These are phyloP conservation scores for Pelvicachromis taeniatus DNA, from an alignment of 2,113 vertebrate species.

Conservation along the genomic window DNA sequence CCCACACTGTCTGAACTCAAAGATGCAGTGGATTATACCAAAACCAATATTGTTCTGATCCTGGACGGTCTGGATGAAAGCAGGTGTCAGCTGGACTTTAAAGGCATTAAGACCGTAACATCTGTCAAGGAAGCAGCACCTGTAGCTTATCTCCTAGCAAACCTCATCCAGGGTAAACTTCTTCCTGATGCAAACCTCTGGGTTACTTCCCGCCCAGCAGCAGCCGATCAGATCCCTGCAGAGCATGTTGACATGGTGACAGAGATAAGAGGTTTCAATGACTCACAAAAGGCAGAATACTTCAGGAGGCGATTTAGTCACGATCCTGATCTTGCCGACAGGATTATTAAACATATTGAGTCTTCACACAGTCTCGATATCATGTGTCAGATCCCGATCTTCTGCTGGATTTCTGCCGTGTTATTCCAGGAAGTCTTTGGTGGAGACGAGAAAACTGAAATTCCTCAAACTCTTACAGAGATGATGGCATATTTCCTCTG, in stretches of 20 bases:
- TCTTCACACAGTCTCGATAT: constrained; percentile 32
- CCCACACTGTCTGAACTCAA: background rate
- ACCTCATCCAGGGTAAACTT: constrained; percentile 46
- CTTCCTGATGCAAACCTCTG: constrained; percentile 30
- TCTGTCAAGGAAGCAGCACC: constrained; percentile 6
- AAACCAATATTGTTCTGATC: constrained; percentile 3
- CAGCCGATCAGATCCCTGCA: constrained; percentile 41
- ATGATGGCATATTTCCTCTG: constrained; percentile 46
- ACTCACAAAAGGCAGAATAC: constrained; percentile 45
- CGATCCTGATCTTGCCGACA: fast-evolving
- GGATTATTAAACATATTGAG: constrained; percentile 24
- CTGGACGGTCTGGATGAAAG: constrained; percentile 61
- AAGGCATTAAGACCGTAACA: background rate
- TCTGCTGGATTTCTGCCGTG: constrained; percentile 52
- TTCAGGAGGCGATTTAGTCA: constrained; percentile 14
- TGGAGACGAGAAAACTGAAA: background rate
- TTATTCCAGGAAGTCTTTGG: constrained; percentile 37
- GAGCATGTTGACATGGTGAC: constrained; percentile 14
- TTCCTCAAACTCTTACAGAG: constrained; percentile 49
- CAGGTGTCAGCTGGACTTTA: constrained; percentile 25
- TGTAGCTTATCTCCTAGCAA: constrained; percentile 9
- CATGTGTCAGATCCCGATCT: constrained; percentile 61
- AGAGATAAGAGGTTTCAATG: constrained; percentile 48
- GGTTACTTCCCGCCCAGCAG: constrained; percentile 40
- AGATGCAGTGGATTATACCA: background rate